Conservation (phyloP, 2,797 vertebrate genomes). For the Pseudochirops cupreus region DNA sequence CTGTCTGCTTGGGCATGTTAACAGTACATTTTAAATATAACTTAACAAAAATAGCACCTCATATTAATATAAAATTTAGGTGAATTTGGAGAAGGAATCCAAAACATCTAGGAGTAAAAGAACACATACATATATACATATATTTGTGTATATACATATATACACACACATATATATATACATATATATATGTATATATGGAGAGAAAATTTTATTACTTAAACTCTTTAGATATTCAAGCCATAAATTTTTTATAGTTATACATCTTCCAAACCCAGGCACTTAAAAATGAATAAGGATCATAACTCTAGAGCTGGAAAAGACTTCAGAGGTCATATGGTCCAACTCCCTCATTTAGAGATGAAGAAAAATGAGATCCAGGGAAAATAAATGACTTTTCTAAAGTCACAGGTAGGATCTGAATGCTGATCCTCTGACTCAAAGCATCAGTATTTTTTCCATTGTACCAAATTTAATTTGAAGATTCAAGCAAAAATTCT, state of each 20-base stretch:
- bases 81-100: background rate
- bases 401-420: background rate
- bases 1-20: background rate
- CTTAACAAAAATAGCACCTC: background rate
- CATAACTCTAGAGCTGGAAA: background rate
- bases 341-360: background rate
- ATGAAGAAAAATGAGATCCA: constrained; percentile 63
- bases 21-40: background rate
- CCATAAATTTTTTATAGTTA: background rate
- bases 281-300: background rate
- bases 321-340: background rate
- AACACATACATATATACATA: background rate
- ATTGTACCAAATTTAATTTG: constrained; percentile 73
- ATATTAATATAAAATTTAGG: background rate
- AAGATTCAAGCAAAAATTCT: constrained; percentile 82
- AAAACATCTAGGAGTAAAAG: background rate
- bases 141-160: background rate
- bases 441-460: background rate
- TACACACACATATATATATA: too few species aligned
- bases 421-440: background rate
- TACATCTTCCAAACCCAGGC: background rate
- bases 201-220: background rate
- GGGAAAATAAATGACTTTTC: constrained; percentile 54
- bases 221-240: background rate
- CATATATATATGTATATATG: too few species aligned